These are phyloP conservation scores for Nicator chloris DNA, from an alignment of 2,113 vertebrate genomes.

Conservation along the genomic window DNA sequence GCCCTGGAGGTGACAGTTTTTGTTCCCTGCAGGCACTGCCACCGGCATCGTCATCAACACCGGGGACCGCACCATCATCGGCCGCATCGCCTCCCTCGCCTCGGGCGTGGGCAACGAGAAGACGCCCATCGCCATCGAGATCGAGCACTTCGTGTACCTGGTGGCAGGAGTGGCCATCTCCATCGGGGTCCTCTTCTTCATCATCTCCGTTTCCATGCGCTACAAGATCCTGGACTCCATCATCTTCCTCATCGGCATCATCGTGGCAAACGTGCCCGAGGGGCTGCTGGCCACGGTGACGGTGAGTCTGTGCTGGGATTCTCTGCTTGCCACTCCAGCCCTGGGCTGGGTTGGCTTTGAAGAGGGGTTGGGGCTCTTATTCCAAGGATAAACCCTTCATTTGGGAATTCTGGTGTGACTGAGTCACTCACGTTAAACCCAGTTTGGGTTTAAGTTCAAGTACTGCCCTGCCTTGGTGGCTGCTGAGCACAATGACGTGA, in stretches of 20 bases:
- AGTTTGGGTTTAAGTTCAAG: background rate
- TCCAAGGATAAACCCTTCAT: background rate
- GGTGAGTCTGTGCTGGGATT: slow-evolving; percentile 41
- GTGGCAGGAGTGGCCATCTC: slow-evolving; percentile 77
- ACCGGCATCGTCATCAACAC: slow-evolving; percentile 79
- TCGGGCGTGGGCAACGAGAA: slow-evolving; percentile 76
- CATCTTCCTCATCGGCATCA: slow-evolving; percentile 83
- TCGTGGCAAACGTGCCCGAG: slow-evolving; percentile 82
- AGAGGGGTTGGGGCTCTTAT: background rate
- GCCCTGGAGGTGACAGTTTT: background rate
- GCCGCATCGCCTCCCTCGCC: slow-evolving; percentile 77
- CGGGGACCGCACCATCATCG: slow-evolving; percentile 76
- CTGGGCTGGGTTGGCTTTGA: background rate
- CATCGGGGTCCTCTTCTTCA: slow-evolving; percentile 77
- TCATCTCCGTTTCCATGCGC: slow-evolving; percentile 73
- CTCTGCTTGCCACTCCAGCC: background rate
- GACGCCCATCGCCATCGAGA: slow-evolving; percentile 79
- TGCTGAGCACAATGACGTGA: background rate
- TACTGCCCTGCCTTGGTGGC: accelerated
- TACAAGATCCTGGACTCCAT: slow-evolving; percentile 74
- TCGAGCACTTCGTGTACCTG: slow-evolving; percentile 80
- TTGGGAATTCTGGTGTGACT: background rate
- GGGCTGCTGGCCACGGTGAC: slow-evolving; percentile 81
- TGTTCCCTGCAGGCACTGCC: slow-evolving; percentile 65
- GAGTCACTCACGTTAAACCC: background rate